Base-by-base conservation (phyloP, 2,797 vertebrate genomes). In the Melopsittacus undulatus region DNA sequence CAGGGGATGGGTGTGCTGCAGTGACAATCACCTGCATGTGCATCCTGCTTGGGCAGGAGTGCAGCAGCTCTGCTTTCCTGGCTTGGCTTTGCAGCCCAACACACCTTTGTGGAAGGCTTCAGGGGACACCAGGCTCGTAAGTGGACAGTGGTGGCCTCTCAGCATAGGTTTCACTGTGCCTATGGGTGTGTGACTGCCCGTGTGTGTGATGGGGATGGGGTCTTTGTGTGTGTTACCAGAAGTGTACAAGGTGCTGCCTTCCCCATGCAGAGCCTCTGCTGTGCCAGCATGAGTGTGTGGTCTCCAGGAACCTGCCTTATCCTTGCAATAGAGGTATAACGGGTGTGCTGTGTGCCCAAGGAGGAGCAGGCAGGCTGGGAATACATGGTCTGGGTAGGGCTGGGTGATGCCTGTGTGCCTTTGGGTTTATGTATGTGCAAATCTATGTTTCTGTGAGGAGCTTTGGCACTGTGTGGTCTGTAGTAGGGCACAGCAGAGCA, bases 161-260 rank as follows among this genome's bases (percentile, higher is more conserved):
- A 7, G 20, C 15, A 24, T 64, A 0, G 2, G 14, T 59, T 89
- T 29, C 3, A 6, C 68, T 52, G 26, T 68, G 3, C 46, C 12
- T 7, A 51, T 20, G 52, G 0, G 9, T 32, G 57, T 0, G 1
- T 30, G 74, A 13, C 15, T 34, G 34, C 43, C 69, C 32, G 23
- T 24, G 67, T 0, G 1, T 17, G 24, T 38, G 26, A n/a, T 0
- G 3, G 64, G 68, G 68, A 13, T n/a, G 18, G 45, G 4, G n/a
- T 10, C 36, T 32, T 38, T 45, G 42, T 51, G 70, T 0, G 1
- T 54, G 52, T 9, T 24, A 29, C 17, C 19, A 36, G 64, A 49
- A 43, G 18, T 7, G 40, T n/a, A 22, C 15, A 20, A 32, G 49
- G 54, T 21, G 5, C 16, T 32, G 23, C 32, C 21, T 59, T 63